Base-by-base conservation (phyloP, 1,140 invertebrate species). In the Oppia nitens region DNA sequence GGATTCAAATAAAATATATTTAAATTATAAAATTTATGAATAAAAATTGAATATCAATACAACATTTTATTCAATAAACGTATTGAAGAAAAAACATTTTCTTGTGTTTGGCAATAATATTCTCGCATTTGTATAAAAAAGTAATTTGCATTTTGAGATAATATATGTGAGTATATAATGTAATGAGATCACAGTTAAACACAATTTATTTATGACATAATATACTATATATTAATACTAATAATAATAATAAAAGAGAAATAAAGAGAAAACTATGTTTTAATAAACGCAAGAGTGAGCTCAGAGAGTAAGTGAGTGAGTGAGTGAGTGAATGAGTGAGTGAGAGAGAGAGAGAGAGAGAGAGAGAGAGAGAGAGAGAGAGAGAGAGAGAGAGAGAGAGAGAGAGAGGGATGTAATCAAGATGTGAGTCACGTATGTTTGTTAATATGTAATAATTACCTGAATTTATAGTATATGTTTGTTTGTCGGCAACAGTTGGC, bases 311-410 rank as follows among this genome's bases (percentile, higher is more conserved):
- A 45, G 11, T 11, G 40, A 45, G 40, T 45, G n/a, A 47, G 45
- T 47, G 45, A 47, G 45, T 47, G 51, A 23, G 51, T 12, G 51
- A 52, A 12, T 14, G 51, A 52, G 51, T 23, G 51, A 52, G 51
- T 12, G 51, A 52, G 21, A n/a, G n/a, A 52, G 51, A 23, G 51
- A n/a, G n/a, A 52, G 25, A 32, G 51, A 32, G n/a, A 52, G 25
- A n/a, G 51, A 23, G 51, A 52, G 51, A n/a, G 25, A 32, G 25
- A 14, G 25, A 32, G 25, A 52, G 51, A 23, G 51, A 32, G 51
- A 32, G 25, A 52, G 51, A 52, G 21, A 52, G 51, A 52, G 51
- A 23, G 51, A 20, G 21, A 23, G 51, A 52, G 51, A 20, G 51
- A 21, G n/a, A 52, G 25, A n/a, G 25, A 32, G 51, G 12, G 51